Evolutionary conservation across 2,113 vertebrate genomes (phyloP).

Genomic region (Gambusia holbrooki): DNA sequence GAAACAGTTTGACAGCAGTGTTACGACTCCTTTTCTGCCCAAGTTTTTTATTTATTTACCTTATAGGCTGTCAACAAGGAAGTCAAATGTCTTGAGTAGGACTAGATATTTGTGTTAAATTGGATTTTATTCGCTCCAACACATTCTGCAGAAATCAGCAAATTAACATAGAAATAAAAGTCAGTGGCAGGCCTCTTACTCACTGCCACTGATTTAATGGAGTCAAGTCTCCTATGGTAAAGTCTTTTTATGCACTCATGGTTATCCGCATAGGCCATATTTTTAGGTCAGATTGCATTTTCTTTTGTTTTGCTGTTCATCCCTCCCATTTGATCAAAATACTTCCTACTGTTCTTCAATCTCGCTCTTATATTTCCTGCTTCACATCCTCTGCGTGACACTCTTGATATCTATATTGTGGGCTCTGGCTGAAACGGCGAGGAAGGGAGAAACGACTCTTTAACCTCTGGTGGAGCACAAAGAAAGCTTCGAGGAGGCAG

Average conservation of each 20-base stretch:
- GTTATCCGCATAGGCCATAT: neutral
- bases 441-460: slow-evolving; percentile 44
- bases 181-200: neutral
- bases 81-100: neutral
- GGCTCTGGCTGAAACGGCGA: slow-evolving; percentile 45
- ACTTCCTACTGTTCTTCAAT: slow-evolving; percentile 25
- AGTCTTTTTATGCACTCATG: slow-evolving; percentile 30
- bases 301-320: slow-evolving; percentile 4
- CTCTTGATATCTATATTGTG: slow-evolving; percentile 53
- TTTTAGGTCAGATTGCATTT: neutral
- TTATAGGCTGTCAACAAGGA: neutral
- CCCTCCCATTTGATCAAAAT: neutral
- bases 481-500: slow-evolving; percentile 46
- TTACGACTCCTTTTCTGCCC: neutral
- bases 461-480: slow-evolving; percentile 53
- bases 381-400: slow-evolving; percentile 24
- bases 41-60: neutral
- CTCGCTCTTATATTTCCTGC: slow-evolving; percentile 33
- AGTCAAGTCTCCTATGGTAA: slow-evolving; percentile 2
- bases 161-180: slow-evolving; percentile 59
- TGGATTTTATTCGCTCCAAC: slow-evolving; percentile 7
- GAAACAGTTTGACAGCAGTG: neutral
- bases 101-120: slow-evolving; percentile 20
- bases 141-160: slow-evolving; percentile 10
- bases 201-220: slow-evolving; percentile 34